phyloP scores from a whole-genome alignment of 2,113 vertebrate species.

The Verasper variegatus region DNA sequence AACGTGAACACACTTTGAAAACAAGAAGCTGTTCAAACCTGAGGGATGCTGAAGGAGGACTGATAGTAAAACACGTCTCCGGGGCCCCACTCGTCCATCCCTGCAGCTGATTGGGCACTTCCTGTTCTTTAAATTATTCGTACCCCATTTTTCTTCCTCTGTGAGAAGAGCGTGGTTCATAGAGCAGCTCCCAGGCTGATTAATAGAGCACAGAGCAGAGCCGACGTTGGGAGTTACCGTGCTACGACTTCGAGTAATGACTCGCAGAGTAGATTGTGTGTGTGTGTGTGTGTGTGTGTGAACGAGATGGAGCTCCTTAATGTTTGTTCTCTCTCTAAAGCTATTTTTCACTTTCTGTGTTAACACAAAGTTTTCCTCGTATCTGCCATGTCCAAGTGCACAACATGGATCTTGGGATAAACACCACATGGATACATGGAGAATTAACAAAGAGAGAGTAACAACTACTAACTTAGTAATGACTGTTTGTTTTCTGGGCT shows the following conservation, averaged over 20 bases:
- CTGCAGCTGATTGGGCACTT: conserved; percentile 33
- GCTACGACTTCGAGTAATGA: conserved; percentile 55
- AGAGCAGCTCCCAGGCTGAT: conserved; percentile 69
- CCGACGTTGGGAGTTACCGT: conserved; percentile 14
- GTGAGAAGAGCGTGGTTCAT: conserved; percentile 18
- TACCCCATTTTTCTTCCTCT: neutral
- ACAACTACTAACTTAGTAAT: no score
- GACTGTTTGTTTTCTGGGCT: no score
- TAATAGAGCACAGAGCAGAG: conserved; percentile 59
- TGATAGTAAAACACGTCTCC: conserved; percentile 20
- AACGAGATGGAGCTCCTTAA: conserved; percentile 27
- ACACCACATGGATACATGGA: neutral
- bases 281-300: no score
- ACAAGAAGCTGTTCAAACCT: neutral
- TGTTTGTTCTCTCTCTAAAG: conserved; percentile 35
- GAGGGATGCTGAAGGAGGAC: conserved; percentile 9
- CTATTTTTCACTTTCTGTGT: neutral
- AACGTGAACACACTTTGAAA: conserved; percentile 1
- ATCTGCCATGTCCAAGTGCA: conserved; percentile 14
- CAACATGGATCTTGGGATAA: conserved; percentile 25
- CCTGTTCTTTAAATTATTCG: conserved; percentile 12
- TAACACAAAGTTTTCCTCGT: conserved; percentile 6
- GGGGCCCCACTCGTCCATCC: conserved; percentile 6
- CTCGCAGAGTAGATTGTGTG: conserved; percentile 20
- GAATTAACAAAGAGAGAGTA: neutral